Conservation (phyloP, 2,888 invertebrate species). For the Chironomus riparius region DNA sequence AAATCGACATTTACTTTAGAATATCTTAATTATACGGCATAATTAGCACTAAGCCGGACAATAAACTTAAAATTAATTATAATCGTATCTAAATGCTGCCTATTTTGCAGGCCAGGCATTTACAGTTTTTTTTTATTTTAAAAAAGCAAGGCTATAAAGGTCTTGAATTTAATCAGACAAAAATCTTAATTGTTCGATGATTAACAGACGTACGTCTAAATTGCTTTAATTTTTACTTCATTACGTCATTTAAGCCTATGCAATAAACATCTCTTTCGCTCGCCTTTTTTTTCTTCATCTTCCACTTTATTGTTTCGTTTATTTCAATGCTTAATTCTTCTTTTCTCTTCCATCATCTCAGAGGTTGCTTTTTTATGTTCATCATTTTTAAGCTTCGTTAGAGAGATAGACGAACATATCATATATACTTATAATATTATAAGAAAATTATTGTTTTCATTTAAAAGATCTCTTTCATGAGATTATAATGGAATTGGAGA, state of each 20-base stretch:
- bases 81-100: not conserved
- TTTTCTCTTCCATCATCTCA: too few species aligned
- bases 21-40: not conserved
- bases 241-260: not conserved
- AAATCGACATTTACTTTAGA: not conserved
- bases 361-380: too few species aligned
- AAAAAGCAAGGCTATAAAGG: not conserved
- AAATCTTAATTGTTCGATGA: conserved; percentile 5
- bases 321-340: not conserved
- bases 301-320: not conserved
- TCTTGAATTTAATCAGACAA: conserved; percentile 14
- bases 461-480: too few species aligned
- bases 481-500: too few species aligned
- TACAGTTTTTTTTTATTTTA: too few species aligned
- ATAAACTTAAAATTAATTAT: conserved; percentile 15
- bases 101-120: not conserved
- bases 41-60: conserved; percentile 1
- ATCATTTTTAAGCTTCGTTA: too few species aligned
- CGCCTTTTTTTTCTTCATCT: too few species aligned
- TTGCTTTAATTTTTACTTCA: not conserved
- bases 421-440: too few species aligned
- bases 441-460: too few species aligned
- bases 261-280: not conserved
- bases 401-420: too few species aligned
- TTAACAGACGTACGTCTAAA: not conserved